Conservation (phyloP, 2,113 vertebrate genomes). For the Prunella himalayana region DNA sequence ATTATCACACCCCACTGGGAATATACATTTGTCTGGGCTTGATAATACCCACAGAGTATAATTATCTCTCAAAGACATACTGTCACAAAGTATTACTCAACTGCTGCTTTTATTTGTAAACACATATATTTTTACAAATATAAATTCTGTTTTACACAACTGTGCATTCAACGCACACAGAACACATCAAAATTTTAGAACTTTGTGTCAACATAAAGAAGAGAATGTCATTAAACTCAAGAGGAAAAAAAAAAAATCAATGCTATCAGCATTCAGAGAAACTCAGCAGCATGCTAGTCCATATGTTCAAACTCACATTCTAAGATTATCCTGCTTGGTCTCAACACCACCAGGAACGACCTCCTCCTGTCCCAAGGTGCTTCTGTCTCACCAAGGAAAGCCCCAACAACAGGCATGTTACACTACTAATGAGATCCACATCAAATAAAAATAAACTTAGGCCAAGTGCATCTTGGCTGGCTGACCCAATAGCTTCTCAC, state of each 20-base stretch:
- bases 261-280: background rate
- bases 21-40: background rate
- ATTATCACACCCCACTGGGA: background rate
- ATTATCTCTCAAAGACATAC: conserved; percentile 27
- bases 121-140: background rate
- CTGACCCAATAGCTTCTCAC: background rate
- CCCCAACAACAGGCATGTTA: accelerated
- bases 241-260: background rate
- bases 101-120: background rate
- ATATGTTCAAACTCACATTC: background rate
- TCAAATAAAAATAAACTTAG: background rate
- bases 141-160: background rate
- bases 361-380: background rate
- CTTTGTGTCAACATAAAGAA: accelerated
- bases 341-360: background rate
- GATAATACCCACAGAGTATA: background rate
- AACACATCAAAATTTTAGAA: background rate
- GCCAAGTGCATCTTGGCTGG: background rate
- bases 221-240: background rate
- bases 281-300: background rate
- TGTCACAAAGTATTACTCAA: background rate
- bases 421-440: background rate
- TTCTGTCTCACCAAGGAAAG: background rate
- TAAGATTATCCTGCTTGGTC: background rate
- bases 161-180: accelerated